A percentile compares a stretch with the other conserved stretches of the same genome.
Conservation (phyloP, 1,140 invertebrate species). For the Octopus bimaculoides region DNA sequence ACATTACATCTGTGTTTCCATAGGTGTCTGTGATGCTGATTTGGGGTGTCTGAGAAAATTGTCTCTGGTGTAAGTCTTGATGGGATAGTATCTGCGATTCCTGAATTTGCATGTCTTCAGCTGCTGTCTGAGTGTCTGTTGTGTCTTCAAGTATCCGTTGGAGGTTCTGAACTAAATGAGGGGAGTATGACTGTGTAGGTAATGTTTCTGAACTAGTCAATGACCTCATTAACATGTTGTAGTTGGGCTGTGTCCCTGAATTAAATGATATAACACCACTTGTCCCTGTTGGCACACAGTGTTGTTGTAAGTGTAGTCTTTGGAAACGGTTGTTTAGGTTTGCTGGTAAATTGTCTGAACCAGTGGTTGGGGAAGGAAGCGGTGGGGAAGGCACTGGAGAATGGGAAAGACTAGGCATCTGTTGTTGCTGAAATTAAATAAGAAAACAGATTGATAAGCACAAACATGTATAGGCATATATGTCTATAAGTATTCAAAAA, state of each 20-base stretch:
- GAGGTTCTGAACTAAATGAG: slow-evolving; percentile 59
- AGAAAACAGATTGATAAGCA: neutral
- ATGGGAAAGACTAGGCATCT: slow-evolving; percentile 22
- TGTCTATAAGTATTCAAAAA: no score
- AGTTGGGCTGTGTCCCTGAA: neutral
- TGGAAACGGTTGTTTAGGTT: slow-evolving; percentile 56
- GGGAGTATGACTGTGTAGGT: slow-evolving; percentile 32
- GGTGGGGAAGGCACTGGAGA: slow-evolving; percentile 44
- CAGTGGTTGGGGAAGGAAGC: slow-evolving; percentile 41
- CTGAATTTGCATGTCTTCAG: slow-evolving; percentile 13
- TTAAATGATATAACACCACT: neutral
- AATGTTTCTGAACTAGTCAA: slow-evolving; percentile 20
- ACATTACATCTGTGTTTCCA: slow-evolving; percentile 66
- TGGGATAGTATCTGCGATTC: slow-evolving; percentile 20
- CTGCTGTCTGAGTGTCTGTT: slow-evolving; percentile 59
- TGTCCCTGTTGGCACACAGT: slow-evolving; percentile 16
- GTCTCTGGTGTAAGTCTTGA: slow-evolving; percentile 19
- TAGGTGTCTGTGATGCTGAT: slow-evolving; percentile 84
- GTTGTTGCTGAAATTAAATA: slow-evolving; percentile 21
- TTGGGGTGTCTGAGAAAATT: slow-evolving; percentile 65
- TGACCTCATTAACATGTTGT: slow-evolving; percentile 15
- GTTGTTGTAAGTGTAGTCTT: slow-evolving; percentile 58
- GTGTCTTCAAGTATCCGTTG: slow-evolving; percentile 80
- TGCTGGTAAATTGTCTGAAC: slow-evolving; percentile 24
- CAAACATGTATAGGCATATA: no score